These are phyloP conservation scores for Oxystoma pomonae DNA, from an alignment of 2,888 invertebrate species.

Conservation along the genomic window DNA sequence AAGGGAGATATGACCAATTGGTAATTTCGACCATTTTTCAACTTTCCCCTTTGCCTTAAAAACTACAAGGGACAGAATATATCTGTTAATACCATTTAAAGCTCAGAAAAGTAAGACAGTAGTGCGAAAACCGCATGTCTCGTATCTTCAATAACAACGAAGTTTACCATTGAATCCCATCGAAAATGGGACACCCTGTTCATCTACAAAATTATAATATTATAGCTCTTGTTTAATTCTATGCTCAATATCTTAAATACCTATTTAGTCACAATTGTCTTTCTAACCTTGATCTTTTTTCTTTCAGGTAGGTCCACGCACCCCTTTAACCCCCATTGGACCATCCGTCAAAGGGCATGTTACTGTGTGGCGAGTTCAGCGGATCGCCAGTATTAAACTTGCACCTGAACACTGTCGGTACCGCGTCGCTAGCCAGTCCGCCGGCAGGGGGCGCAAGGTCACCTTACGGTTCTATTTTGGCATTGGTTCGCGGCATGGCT, in stretches of 20 bases:
- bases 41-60: too few relatives aligned
- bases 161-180: too few relatives aligned
- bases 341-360: conserved; percentile 45
- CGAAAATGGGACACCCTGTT: too few relatives aligned
- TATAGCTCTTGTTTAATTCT: neutral
- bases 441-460: conserved; percentile 45
- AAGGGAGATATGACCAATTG: too few relatives aligned
- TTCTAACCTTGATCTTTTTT: conserved; percentile 11
- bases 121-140: too few relatives aligned
- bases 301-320: conserved; percentile 40
- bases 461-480: conserved; percentile 58
- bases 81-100: too few relatives aligned
- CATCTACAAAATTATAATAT: too few relatives aligned
- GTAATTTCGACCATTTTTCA: too few relatives aligned
- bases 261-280: conserved; percentile 11
- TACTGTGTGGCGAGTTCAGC: conserved; percentile 53
- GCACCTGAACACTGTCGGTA: conserved; percentile 44
- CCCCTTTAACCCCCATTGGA: neutral
- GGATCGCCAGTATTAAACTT: conserved; percentile 47
- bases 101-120: too few relatives aligned
- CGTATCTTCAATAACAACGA: too few relatives aligned
- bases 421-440: conserved; percentile 43
- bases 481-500: conserved; percentile 57
- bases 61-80: too few relatives aligned
- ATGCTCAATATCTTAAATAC: neutral